Base-by-base conservation (phyloP, 1,140 invertebrate genomes). In the Drosophila biarmipes region DNA sequence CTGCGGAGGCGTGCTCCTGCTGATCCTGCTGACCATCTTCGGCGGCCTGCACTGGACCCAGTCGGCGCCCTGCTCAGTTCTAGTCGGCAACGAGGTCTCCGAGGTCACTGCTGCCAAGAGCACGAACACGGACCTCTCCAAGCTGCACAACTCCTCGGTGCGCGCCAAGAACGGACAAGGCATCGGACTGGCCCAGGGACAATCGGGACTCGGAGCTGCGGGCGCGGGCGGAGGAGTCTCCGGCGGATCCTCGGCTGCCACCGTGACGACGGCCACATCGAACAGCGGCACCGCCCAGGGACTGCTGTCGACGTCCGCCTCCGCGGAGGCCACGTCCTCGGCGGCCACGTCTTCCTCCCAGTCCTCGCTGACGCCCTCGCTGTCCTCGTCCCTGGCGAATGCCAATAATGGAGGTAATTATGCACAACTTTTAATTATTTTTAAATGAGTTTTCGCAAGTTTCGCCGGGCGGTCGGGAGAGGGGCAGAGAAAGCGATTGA, bases 1-100 rank as follows among this genome's bases (percentile, higher is more conserved):
- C 68, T 94, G 97, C 68, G 94, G 97, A 71, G 93, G 98, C 71
- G 94, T 95, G 67, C 95, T 97, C 55, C 95, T 96, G 56, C 94
- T 98, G 53, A 95, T 96, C 56, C 98, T 98, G 93, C 96, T 98
- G 92, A 96, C 96, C 94, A 96, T 95, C 52, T 96, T 96, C 66
- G 96, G 96, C 91, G 94, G 96, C 77, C 93, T 97, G 68, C 96
- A 95, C 91, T 96, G 95, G 94, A 96, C 96, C 85, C 96, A 96
- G 58, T 94, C 95, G 48, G 96, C 96, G 86, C 94, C 96, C 34
- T 97, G 96, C 93, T 95, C 95, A 75, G 96, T 97, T 57, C 93
- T 97, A 81, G 96, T 97, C 54, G 96, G 95, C 77, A 96, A 92
- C 62, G 90, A 92, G 78, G 87, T 79, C n/a, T 64, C 87, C 45